A percentile compares a stretch with the other conserved stretches of the same genome.
Conservation (phyloP, 1,140 invertebrate species). For the Akabosia matsudoensis region DNA sequence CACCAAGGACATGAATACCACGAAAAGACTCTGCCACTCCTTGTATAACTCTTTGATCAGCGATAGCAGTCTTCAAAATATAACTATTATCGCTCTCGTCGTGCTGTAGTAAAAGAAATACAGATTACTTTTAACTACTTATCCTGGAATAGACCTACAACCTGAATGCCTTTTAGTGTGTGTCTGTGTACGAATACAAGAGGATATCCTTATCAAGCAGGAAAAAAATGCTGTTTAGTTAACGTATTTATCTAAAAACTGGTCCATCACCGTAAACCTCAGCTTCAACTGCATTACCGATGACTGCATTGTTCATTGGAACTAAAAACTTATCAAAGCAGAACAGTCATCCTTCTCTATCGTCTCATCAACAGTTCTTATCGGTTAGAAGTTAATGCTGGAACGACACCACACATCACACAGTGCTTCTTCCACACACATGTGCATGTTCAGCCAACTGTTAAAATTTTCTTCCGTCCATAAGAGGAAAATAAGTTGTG, state of each 20-base stretch:
- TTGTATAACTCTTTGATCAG: background rate
- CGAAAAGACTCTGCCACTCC: background rate
- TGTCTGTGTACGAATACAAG: background rate
- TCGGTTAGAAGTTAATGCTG: background rate
- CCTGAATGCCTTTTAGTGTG: background rate
- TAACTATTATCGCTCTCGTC: background rate
- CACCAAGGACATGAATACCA: conserved; percentile 2
- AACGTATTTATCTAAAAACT: background rate
- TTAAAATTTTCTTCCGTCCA: background rate
- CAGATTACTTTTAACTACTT: no score
- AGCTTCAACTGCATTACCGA: background rate
- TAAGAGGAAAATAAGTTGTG: background rate
- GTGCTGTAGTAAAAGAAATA: no score
- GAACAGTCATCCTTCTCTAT: background rate
- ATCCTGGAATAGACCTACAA: background rate
- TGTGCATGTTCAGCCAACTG: background rate
- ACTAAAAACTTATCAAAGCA: background rate
- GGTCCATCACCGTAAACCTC: background rate
- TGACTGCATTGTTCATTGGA: background rate
- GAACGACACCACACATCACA: background rate
- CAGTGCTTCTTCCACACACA: no score
- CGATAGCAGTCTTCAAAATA: background rate
- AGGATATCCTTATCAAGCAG: background rate
- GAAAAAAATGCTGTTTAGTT: background rate
- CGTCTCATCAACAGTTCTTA: background rate